phyloP scores from a whole-genome alignment of 1,140 invertebrate genomes.

The Eumeta japonica region DNA sequence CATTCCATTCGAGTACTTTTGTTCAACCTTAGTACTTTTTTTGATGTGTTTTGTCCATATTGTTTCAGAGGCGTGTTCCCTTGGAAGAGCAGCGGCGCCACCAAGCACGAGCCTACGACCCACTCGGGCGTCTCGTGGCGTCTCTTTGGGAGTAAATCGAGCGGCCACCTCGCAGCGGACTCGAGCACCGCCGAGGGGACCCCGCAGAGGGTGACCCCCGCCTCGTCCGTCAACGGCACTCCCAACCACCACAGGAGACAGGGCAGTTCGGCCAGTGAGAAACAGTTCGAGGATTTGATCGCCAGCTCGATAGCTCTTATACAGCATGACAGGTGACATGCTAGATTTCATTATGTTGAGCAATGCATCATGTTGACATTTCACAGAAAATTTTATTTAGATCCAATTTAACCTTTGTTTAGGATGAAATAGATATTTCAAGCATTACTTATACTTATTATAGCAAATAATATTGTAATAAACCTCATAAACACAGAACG shows the following conservation, averaged over 20 bases:
- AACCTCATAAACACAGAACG: too few species aligned
- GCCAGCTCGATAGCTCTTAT: conserved; percentile 66
- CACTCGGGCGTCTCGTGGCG: conserved; percentile 26
- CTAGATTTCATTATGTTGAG: too few species aligned
- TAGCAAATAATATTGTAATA: too few species aligned
- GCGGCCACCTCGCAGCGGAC: conserved; percentile 20
- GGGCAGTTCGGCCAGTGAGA: conserved; percentile 50
- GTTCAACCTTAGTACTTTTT: too few species aligned
- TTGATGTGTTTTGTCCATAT: too few species aligned
- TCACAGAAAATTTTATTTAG: neutral
- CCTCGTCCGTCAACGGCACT: conserved; percentile 43
- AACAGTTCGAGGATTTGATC: conserved; percentile 58
- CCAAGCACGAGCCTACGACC: conserved; percentile 23
- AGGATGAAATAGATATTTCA: too few species aligned
- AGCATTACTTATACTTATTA: too few species aligned
- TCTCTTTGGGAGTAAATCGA: conserved; percentile 43
- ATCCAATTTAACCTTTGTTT: conserved; percentile 5
- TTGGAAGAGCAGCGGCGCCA: conserved; percentile 57
- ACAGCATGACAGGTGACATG: conserved; percentile 60
- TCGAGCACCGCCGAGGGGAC: conserved; percentile 25
- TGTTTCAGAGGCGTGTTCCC: conserved; percentile 66
- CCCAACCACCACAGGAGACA: conserved; percentile 48
- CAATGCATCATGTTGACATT: too few species aligned
- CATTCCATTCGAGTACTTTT: too few species aligned
- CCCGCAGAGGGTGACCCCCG: conserved; percentile 34